Percentiles rank a stretch among this genome's conserved stretches.
These are phyloP conservation scores for Syngnathus acus DNA, from an alignment of 2,797 vertebrate species.

Conservation along the genomic window DNA sequence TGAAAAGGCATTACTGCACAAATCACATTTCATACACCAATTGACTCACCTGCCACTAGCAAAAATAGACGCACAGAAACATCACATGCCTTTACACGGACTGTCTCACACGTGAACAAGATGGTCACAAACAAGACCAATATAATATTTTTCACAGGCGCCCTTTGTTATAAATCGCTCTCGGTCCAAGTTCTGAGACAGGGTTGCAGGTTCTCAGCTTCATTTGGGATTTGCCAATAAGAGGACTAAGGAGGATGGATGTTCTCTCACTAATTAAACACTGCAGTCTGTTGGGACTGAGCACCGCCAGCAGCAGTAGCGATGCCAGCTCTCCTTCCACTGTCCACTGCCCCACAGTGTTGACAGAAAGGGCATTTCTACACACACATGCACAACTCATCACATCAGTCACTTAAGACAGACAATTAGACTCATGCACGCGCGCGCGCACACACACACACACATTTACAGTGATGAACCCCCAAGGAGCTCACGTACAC, in stretches of 20 bases:
- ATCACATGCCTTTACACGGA: slow-evolving; percentile 1
- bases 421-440: slow-evolving; percentile 1
- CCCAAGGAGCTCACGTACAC: neutral
- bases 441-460: neutral
- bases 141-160: slow-evolving; percentile 8
- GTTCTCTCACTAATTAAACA: slow-evolving; percentile 60
- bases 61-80: slow-evolving; percentile 24
- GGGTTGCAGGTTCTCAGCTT: slow-evolving; percentile 21
- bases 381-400: slow-evolving; percentile 27
- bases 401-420: slow-evolving; percentile 14
- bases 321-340: slow-evolving; percentile 44
- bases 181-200: slow-evolving; percentile 7
- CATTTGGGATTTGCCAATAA: slow-evolving; percentile 42
- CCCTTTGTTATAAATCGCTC: slow-evolving; percentile 26
- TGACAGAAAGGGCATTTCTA: slow-evolving; percentile 48
- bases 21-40: slow-evolving; percentile 54
- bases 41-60: slow-evolving; percentile 55
- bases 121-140: neutral
- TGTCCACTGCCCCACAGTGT: slow-evolving; percentile 44
- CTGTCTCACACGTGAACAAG: slow-evolving; percentile 1
- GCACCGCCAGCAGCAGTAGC: slow-evolving; percentile 31
- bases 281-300: slow-evolving; percentile 42
- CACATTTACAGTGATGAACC: neutral
- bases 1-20: slow-evolving; percentile 48
- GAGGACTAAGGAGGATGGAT: slow-evolving; percentile 45